These are phyloP conservation scores for Lagodon rhomboides DNA, from an alignment of 2,797 vertebrate species.

Conservation along the genomic window DNA sequence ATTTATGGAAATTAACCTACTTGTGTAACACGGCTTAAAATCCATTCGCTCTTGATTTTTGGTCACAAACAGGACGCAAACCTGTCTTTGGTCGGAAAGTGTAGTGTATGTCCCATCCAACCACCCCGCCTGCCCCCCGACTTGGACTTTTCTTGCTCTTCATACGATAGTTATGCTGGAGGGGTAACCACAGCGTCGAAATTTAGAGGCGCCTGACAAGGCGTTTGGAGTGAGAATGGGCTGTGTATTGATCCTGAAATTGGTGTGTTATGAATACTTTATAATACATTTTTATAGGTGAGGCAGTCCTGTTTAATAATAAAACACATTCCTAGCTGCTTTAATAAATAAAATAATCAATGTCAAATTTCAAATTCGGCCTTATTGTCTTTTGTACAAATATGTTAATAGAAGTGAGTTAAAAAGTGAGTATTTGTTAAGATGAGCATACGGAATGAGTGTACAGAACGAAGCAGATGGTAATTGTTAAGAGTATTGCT, in stretches of 20 bases:
- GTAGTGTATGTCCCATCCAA: too few relatives aligned
- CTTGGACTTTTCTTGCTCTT: too few relatives aligned
- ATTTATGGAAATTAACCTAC: too few relatives aligned
- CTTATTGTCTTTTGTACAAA: background rate
- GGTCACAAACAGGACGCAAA: too few relatives aligned
- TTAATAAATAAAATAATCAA: background rate
- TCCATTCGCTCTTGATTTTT: too few relatives aligned
- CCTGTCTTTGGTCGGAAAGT: too few relatives aligned
- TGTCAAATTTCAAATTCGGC: background rate
- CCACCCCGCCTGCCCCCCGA: too few relatives aligned
- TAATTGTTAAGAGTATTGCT: conserved; percentile 30
- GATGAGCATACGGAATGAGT: background rate
- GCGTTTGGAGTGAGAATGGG: too few relatives aligned
- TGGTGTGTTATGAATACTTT: background rate
- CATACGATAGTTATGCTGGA: too few relatives aligned
- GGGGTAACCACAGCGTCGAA: too few relatives aligned
- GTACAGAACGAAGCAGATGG: conserved; percentile 36
- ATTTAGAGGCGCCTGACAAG: too few relatives aligned
- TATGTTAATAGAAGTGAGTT: background rate
- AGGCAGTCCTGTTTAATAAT: background rate
- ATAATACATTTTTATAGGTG: background rate
- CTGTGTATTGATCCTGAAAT: conserved; percentile 4
- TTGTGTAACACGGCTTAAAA: too few relatives aligned
- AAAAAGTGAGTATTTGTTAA: conserved; percentile 12
- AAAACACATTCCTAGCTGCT: conserved; percentile 5